Conservation (phyloP, 1,140 invertebrate species). For the Danaus melanippus region DNA sequence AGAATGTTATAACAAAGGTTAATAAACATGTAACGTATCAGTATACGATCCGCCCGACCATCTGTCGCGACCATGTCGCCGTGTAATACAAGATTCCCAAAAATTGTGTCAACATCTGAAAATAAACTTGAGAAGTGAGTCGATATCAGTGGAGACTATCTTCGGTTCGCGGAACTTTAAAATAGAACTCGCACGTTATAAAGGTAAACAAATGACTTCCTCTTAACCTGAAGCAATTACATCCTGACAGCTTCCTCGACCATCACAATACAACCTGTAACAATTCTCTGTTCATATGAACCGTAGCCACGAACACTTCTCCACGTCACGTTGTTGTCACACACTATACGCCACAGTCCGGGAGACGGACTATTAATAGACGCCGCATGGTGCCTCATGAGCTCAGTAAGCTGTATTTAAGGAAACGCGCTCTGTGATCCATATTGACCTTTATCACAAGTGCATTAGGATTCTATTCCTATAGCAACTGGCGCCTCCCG, state of each 20-base stretch:
- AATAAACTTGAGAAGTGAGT: too few relatives aligned
- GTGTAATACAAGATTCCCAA: too few relatives aligned
- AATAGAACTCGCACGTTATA: neutral
- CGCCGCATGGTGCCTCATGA: slow-evolving; percentile 26
- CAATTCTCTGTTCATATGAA: too few relatives aligned
- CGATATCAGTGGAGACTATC: too few relatives aligned
- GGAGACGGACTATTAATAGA: slow-evolving; percentile 54
- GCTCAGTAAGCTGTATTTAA: slow-evolving; percentile 37
- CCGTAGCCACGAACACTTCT: neutral
- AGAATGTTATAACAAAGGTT: too few relatives aligned
- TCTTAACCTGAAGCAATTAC: neutral
- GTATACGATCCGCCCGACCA: too few relatives aligned
- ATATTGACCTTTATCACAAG: slow-evolving; percentile 24
- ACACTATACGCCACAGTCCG: slow-evolving; percentile 30
- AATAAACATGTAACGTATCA: too few relatives aligned
- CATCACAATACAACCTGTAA: neutral
- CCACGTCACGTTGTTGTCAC: slow-evolving; percentile 14
- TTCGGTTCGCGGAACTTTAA: slow-evolving; percentile 1
- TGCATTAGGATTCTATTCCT: slow-evolving; percentile 29
- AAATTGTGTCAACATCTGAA: too few relatives aligned
- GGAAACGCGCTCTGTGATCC: slow-evolving; percentile 30
- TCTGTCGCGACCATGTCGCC: too few relatives aligned
- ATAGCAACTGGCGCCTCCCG: slow-evolving; percentile 25
- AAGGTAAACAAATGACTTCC: slow-evolving; percentile 5
- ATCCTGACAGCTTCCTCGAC: neutral